Percentiles rank a stretch among this genome's conserved stretches.
phyloP scores from a whole-genome alignment of 2,797 vertebrate genomes.

The Xerus rutilus region DNA sequence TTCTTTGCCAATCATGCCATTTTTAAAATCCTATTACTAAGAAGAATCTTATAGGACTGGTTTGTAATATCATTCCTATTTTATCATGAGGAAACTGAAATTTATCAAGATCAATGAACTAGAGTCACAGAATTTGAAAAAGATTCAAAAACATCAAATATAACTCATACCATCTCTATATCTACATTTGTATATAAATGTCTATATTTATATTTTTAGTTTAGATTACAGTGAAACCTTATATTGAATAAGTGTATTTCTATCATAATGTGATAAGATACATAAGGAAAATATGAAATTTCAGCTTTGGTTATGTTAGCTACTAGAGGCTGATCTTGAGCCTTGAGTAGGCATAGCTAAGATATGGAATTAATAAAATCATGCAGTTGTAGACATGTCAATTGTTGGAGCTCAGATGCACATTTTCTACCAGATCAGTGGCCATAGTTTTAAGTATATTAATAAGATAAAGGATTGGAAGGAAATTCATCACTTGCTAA shows the following conservation, averaged over 20 bases:
- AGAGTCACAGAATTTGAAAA: not conserved
- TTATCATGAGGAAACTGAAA: not conserved
- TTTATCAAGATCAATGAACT: constrained; percentile 18
- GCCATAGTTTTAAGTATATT: not conserved
- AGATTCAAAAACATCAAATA: not conserved
- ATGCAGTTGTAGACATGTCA: not conserved
- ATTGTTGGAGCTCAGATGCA: not conserved
- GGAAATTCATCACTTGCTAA: not conserved
- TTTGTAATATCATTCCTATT: not conserved
- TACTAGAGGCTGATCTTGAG: not conserved
- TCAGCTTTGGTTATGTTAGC: not conserved
- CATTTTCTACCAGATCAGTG: not conserved
- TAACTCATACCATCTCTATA: not conserved
- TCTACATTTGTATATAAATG: not conserved
- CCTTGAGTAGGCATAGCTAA: not conserved
- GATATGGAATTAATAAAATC: not conserved
- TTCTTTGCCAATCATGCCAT: not conserved
- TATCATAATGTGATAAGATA: not conserved
- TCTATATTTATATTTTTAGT: not conserved
- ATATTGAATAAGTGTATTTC: not conserved
- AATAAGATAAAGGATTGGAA: not conserved
- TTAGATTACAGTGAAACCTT: not conserved
- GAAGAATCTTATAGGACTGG: not conserved
- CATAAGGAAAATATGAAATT: not conserved
- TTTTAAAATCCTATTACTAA: not conserved